Evolutionary conservation across 1,140 invertebrate species (phyloP), one percentile per base, ranked within the genome.

Genomic region (Macrocentrus cingulum): DNA sequence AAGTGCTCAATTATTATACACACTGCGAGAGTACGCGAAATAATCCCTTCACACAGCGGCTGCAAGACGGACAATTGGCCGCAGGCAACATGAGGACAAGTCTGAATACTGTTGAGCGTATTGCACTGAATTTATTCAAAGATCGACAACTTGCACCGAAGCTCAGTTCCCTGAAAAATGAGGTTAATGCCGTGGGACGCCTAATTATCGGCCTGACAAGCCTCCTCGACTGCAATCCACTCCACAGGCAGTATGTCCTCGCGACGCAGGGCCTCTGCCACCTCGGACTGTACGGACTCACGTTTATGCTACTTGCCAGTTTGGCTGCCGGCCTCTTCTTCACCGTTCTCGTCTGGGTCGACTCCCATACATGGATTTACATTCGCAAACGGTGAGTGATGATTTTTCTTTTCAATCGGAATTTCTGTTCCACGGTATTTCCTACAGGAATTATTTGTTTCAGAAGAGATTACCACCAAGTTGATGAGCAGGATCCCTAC

Each of bases 341-440:
- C 72, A 95, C 94, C 0, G 85, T 94, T 11, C 86, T 97, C 51
- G 94, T 97, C 20, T 92, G 94, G 85, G 87, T 96, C 19, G 93
- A 95, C 69, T 96, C 93, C 15, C 93, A 96, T 69, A 94, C 93
- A 0, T 97, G 94, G 94, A 96, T 97, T 69, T 95, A 96, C 71
- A 94, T 96, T 66, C 87, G 92, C 72, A 94, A 93, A 75, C 91
- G 90, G 90, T 91, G 73, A 83, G 82, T 18, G 36, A 13, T 32
- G 8, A 46, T 34, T 16, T 34, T 56, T 15, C 7, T 19, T 32
- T 34, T 5, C 1, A 48, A 23, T 23, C 15, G 19, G 7, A 48
- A 11, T 13, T 8, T 20, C 25, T 54, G 6, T 34, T 41, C 18
- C 8, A 11, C 22, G 9, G 13, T 23, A 23, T 8, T 23, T 2